A percentile compares a stretch with the other conserved stretches of the same genome.
phyloP scores from a whole-genome alignment of 2,888 invertebrate species.

The Hylaea fasciaria region DNA sequence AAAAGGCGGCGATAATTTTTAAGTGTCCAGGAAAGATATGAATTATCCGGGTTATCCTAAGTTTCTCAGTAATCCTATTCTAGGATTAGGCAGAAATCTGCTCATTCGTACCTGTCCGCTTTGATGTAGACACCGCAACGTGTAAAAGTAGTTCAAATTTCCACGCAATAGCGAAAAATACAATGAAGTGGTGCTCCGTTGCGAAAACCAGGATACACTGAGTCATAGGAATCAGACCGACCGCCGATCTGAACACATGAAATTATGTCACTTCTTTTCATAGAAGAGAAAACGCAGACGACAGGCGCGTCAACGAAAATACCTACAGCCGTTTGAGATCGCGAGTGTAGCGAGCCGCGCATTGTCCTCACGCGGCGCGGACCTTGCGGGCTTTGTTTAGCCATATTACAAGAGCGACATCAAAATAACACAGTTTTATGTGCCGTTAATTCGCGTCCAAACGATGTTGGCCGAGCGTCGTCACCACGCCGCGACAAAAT shows the following conservation, averaged over 20 bases:
- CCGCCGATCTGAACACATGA: constrained; percentile 37
- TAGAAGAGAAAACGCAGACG: constrained; percentile 43
- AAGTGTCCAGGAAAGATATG: constrained; percentile 14
- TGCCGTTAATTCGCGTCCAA: constrained; percentile 55
- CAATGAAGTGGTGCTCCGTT: constrained; percentile 26
- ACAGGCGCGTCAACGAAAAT: constrained; percentile 52
- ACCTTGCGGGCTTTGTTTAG: constrained; percentile 54
- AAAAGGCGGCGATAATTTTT: constrained; percentile 7
- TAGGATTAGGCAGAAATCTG: constrained; percentile 21
- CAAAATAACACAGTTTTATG: constrained; percentile 65
- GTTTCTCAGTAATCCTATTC: constrained; percentile 24
- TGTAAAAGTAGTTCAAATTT: constrained; percentile 18
- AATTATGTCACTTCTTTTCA: constrained; percentile 47
- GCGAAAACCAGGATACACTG: constrained; percentile 38
- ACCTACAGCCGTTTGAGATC: constrained; percentile 28
- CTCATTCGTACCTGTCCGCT: constrained; percentile 21
- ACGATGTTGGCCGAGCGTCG: constrained; percentile 44
- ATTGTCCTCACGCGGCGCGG: constrained; percentile 45
- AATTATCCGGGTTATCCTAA: constrained; percentile 18
- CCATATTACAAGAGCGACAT: constrained; percentile 57
- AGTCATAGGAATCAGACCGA: constrained; percentile 35
- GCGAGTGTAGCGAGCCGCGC: constrained; percentile 28
- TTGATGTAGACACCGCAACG: constrained; percentile 26
- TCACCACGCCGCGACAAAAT: constrained; percentile 53
- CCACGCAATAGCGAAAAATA: constrained; percentile 23